Evolutionary conservation across 92 coral and sea anemone genomes (phyloP).

Genomic region (Bergia puertoricense): DNA sequence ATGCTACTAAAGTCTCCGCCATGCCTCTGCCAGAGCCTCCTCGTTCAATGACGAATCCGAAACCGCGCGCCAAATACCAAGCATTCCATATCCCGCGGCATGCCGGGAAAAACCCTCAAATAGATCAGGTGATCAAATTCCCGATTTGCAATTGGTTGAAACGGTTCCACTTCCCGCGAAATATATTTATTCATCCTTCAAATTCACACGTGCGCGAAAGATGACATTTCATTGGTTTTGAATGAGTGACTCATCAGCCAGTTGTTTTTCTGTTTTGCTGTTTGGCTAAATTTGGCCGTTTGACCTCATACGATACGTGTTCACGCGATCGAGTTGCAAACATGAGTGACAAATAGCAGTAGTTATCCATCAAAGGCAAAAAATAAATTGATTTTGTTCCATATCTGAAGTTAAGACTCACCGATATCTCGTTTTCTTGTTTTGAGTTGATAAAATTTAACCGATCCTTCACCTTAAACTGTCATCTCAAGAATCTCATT

Average conservation of each 20-base stretch:
- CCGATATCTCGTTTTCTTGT: constrained; percentile 1
- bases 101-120: constrained; percentile 90
- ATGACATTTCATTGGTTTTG: constrained; percentile 26
- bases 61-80: constrained; percentile 78
- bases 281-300: constrained; percentile 77
- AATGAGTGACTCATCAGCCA: constrained; percentile 20
- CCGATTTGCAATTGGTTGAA: constrained; percentile 61
- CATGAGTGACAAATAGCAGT: constrained; percentile 18
- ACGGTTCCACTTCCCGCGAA: constrained; percentile 33
- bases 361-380: not conserved
- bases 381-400: not conserved
- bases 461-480: constrained; percentile 33
- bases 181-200: constrained; percentile 14
- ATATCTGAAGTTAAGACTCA: not conserved
- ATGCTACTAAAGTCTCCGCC: constrained; percentile 49
- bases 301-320: constrained; percentile 57
- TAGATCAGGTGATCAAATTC: constrained; percentile 53
- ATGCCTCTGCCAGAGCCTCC: constrained; percentile 58
- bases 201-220: constrained; percentile 22
- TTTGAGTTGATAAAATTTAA: constrained; percentile 38
- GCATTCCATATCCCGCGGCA: constrained; percentile 79
- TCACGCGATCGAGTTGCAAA: constrained; percentile 70
- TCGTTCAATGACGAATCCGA: constrained; percentile 72
- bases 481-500: constrained; percentile 32
- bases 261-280: constrained; percentile 54